Percentiles rank a stretch among this genome's conserved stretches.
Evolutionary conservation across 2,888 invertebrate genomes (phyloP).

Genomic region (Hetaerina titia): DNA sequence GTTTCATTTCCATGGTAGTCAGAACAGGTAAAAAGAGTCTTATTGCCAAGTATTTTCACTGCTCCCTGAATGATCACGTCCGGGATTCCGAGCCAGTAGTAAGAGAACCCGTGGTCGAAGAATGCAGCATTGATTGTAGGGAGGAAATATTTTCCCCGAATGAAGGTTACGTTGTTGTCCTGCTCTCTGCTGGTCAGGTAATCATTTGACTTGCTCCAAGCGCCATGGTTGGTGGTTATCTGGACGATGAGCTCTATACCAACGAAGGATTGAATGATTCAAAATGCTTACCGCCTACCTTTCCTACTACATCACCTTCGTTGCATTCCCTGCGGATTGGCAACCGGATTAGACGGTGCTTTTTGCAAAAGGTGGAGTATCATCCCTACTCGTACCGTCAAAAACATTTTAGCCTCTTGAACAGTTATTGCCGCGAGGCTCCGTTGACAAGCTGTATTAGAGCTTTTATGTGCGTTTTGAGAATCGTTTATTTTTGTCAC

Average conservation of each 20-base stretch:
- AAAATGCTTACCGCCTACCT: not conserved
- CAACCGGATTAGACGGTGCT: not conserved
- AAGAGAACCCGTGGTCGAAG: not conserved
- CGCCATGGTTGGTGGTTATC: not conserved
- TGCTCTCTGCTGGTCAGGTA: not conserved
- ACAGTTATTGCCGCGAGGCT: too few species aligned
- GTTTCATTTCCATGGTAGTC: not conserved
- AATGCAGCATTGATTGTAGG: constrained; percentile 1
- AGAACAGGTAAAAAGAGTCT: not conserved
- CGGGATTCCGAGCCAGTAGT: not conserved
- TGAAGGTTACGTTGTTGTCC: not conserved
- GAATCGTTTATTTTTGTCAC: too few species aligned
- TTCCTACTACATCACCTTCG: not conserved
- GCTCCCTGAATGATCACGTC: not conserved
- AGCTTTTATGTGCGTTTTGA: too few species aligned
- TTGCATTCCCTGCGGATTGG: not conserved
- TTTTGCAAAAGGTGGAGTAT: too few species aligned
- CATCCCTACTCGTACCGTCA: too few species aligned
- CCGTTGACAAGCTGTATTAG: too few species aligned
- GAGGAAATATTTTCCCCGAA: not conserved
- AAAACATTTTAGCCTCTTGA: too few species aligned
- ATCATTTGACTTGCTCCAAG: not conserved
- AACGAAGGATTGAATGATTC: not conserved
- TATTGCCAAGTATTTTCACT: not conserved
- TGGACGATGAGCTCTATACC: not conserved